phyloP scores from a whole-genome alignment of 2,888 invertebrate species.

The Crocallis elinguaria region DNA sequence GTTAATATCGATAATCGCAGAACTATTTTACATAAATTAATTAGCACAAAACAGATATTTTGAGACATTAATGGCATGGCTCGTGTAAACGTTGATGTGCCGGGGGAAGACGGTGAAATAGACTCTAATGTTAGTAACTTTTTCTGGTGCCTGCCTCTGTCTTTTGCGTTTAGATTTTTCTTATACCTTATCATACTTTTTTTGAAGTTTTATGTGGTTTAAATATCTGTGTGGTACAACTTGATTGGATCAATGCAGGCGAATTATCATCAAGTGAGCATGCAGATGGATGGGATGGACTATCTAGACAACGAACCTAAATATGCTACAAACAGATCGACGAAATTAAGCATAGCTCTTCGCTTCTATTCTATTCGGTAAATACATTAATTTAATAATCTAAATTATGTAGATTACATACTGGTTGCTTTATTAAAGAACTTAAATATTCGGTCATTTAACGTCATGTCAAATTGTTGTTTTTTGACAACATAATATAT shows the following conservation, averaged over 20 bases:
- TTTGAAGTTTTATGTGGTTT: slow-evolving; percentile 10
- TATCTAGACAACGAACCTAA: slow-evolving; percentile 2
- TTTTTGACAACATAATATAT: no score
- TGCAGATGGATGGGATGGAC: not conserved
- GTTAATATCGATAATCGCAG: not conserved
- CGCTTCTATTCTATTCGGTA: slow-evolving; percentile 25
- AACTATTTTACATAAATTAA: not conserved
- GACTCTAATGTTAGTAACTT: slow-evolving; percentile 16
- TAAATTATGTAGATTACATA: not conserved
- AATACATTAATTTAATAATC: not conserved
- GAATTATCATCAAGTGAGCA: slow-evolving; percentile 20
- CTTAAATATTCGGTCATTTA: not conserved
- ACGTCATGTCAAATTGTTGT: no score
- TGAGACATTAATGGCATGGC: slow-evolving; percentile 5
- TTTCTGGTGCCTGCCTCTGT: slow-evolving; percentile 16
- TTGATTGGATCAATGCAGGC: slow-evolving; percentile 11
- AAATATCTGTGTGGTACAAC: not conserved
- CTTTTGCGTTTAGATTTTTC: slow-evolving; percentile 23
- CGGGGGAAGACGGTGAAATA: slow-evolving; percentile 15
- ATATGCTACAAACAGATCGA: slow-evolving; percentile 15
- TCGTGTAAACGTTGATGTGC: slow-evolving; percentile 15
- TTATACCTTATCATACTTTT: slow-evolving; percentile 15
- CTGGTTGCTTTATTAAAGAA: not conserved
- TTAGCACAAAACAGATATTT: not conserved
- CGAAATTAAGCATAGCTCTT: slow-evolving; percentile 21